Evolutionary conservation across 2,888 invertebrate species (phyloP).

Genomic region (Acleris cristana): DNA sequence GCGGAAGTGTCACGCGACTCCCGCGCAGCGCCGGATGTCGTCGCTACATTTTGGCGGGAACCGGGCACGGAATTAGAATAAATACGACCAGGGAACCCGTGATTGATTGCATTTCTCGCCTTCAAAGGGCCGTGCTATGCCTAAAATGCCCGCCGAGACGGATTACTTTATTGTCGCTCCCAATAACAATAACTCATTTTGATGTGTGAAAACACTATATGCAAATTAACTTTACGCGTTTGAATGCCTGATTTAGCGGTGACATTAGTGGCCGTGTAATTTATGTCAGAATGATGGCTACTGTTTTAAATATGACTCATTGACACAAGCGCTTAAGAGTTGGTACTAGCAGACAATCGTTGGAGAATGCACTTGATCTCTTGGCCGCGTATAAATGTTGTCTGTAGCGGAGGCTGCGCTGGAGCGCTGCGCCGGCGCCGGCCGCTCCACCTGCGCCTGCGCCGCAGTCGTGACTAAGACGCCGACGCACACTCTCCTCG

Average conservation of each 20-base stretch:
- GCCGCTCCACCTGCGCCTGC: slow-evolving; percentile 52
- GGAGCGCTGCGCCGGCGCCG: slow-evolving; percentile 67
- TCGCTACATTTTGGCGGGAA: slow-evolving; percentile 60
- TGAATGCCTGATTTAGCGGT: slow-evolving; percentile 28
- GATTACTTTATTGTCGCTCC: slow-evolving; percentile 46
- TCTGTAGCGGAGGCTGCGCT: slow-evolving; percentile 59
- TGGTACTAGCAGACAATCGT: slow-evolving; percentile 50
- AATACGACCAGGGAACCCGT: slow-evolving; percentile 52
- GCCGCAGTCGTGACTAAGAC: slow-evolving; percentile 76
- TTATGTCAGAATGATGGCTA: slow-evolving; percentile 25
- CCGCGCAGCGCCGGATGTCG: slow-evolving; percentile 61
- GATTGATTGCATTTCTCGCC: slow-evolving; percentile 55
- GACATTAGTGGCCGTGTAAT: slow-evolving; percentile 31
- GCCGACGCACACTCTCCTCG: slow-evolving; percentile 77
- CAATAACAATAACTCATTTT: slow-evolving; percentile 28
- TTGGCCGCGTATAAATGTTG: slow-evolving; percentile 70
- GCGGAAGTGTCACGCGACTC: slow-evolving; percentile 65
- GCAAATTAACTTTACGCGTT: slow-evolving; percentile 28
- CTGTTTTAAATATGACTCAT: slow-evolving; percentile 32
- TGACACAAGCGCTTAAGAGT: background rate
- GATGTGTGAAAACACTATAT: slow-evolving; percentile 25
- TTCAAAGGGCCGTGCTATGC: slow-evolving; percentile 33
- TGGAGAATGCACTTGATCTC: slow-evolving; percentile 63
- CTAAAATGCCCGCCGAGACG: slow-evolving; percentile 42
- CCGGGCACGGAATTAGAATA: slow-evolving; percentile 63